Evolutionary conservation across 2,113 vertebrate genomes (phyloP).

Genomic region (Penelope pileata): DNA sequence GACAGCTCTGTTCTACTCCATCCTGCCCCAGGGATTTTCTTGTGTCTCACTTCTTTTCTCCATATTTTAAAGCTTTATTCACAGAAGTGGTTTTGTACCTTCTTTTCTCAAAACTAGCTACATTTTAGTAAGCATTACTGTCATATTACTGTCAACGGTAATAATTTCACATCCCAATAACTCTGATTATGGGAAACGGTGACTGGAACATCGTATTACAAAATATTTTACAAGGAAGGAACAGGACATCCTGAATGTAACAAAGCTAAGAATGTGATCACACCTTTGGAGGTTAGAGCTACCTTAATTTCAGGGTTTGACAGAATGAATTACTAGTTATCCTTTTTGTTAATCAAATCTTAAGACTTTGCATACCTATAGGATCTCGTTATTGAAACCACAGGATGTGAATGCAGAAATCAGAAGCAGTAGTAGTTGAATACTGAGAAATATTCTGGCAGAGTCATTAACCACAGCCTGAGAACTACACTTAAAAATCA

Average conservation of each 20-base stretch:
- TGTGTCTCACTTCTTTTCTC: not conserved
- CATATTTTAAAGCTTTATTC: not conserved
- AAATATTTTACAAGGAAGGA: not conserved
- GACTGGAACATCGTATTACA: not conserved
- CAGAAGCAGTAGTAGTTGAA: not conserved
- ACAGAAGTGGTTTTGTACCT: not conserved
- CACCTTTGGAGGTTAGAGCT: not conserved
- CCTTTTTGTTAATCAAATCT: not conserved
- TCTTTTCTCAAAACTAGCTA: not conserved
- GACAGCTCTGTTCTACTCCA: fast-evolving
- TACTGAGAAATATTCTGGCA: not conserved
- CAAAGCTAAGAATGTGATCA: not conserved
- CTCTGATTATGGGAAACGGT: not conserved
- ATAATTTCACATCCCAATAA: not conserved
- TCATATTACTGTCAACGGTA: not conserved
- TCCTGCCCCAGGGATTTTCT: not conserved
- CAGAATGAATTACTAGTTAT: not conserved
- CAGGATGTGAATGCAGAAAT: not conserved
- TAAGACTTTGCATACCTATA: not conserved
- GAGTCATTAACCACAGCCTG: not conserved
- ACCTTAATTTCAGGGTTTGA: not conserved
- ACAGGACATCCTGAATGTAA: not conserved
- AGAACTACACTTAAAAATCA: not conserved
- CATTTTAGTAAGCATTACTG: not conserved
- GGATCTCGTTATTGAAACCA: not conserved